phyloP scores from a whole-genome alignment of 1,140 invertebrate species.

The Lasioglossum baleicum region DNA sequence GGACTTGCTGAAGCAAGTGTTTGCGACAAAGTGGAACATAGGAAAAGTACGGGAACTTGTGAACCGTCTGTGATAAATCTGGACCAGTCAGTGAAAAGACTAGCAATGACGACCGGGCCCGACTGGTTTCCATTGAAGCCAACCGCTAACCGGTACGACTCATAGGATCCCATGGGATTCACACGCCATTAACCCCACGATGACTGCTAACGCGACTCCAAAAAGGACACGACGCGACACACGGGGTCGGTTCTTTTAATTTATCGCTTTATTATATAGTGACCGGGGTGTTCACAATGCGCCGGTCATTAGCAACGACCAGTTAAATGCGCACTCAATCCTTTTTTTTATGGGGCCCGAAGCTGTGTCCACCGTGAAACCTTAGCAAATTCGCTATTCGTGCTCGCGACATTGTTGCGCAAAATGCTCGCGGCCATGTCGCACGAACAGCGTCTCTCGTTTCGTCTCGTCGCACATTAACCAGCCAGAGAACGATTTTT shows the following conservation, averaged over 20 bases:
- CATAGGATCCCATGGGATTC: constrained; percentile 58
- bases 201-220: constrained; percentile 54
- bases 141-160: constrained; percentile 47
- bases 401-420: background rate
- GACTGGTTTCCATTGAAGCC: constrained; percentile 45
- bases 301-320: constrained; percentile 54
- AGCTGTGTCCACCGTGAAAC: constrained; percentile 15
- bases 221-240: constrained; percentile 31
- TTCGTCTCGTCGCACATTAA: background rate
- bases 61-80: background rate
- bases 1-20: background rate
- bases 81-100: constrained; percentile 6
- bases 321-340: constrained; percentile 26
- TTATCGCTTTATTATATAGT: constrained; percentile 73
- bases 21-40: background rate
- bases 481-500: background rate
- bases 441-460: no score
- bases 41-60: background rate
- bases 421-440: background rate
- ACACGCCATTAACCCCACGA: constrained; percentile 60
- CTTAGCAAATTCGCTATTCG: background rate
- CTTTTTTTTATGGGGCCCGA: constrained; percentile 7
- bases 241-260: constrained; percentile 57
- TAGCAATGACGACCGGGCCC: constrained; percentile 10
- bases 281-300: constrained; percentile 54